Percentiles rank a stretch among this genome's conserved stretches.
Conservation (phyloP, 64 coral and sea anemone genomes). For the Catalaphyllia jardinei region DNA sequence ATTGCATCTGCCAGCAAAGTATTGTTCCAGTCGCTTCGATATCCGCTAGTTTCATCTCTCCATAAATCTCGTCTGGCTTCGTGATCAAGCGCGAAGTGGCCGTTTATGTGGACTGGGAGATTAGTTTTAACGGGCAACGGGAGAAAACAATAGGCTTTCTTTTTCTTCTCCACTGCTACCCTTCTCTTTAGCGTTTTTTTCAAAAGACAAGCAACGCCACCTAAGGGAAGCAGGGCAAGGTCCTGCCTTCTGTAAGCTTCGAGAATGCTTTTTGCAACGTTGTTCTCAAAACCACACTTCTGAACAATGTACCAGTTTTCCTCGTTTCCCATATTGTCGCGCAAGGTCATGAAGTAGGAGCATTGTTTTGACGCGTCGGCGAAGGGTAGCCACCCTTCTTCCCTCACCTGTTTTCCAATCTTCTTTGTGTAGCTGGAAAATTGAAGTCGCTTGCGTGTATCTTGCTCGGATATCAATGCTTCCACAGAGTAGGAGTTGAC, state of each 20-base stretch:
- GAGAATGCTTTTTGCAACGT: conserved; percentile 2
- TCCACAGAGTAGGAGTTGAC: conserved; percentile 2
- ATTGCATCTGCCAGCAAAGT: conserved; percentile 40
- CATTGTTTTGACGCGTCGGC: neutral
- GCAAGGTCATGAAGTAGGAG: conserved; percentile 7
- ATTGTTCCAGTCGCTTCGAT: conserved; percentile 68
- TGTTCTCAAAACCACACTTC: conserved; percentile 52
- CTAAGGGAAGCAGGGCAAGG: conserved; percentile 65
- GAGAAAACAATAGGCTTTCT: conserved; percentile 80
- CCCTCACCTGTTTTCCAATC: no score
- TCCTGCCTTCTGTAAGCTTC: conserved; percentile 45
- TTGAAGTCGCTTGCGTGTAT: conserved; percentile 13
- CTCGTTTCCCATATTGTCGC: neutral
- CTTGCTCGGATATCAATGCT: conserved; percentile 32
- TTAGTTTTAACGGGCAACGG: conserved; percentile 62
- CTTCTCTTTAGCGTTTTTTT: no score
- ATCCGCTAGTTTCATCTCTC: conserved; percentile 34
- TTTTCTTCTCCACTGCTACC: neutral
- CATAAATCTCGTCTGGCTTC: conserved; percentile 71
- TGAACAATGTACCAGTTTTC: conserved; percentile 68
- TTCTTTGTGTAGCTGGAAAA: conserved; percentile 16
- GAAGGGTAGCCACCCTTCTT: no score
- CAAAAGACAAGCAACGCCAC: neutral
- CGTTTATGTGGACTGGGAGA: conserved; percentile 85
- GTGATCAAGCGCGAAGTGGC: conserved; percentile 76